These are phyloP conservation scores for Temnothorax rugatulus DNA, from an alignment of 2,888 invertebrate species.

Conservation along the genomic window DNA sequence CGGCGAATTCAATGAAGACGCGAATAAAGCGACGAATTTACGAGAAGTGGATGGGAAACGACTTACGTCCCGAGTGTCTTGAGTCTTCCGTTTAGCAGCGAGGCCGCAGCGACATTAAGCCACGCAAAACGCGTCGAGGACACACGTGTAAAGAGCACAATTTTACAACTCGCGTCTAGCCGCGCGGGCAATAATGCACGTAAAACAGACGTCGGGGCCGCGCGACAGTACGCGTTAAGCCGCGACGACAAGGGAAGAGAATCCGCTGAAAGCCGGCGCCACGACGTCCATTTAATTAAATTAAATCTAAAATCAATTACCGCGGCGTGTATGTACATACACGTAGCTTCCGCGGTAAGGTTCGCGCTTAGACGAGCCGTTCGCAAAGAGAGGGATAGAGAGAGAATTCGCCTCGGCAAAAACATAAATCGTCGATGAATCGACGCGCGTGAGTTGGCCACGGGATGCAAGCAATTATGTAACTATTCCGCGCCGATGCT, in stretches of 20 bases:
- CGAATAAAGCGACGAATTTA: constrained; percentile 34
- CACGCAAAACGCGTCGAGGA: constrained; percentile 16
- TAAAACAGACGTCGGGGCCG: not conserved
- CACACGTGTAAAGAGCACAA: constrained; percentile 19
- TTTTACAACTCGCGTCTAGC: constrained; percentile 27
- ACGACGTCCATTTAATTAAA: constrained; percentile 66
- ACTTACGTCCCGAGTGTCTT: not conserved
- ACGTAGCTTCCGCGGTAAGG: constrained; percentile 63
- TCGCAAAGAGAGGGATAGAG: constrained; percentile 7
- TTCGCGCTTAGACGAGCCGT: constrained; percentile 50
- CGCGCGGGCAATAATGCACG: constrained; percentile 6
- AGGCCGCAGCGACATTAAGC: not conserved
- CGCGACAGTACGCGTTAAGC: constrained; percentile 10
- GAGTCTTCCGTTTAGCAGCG: not conserved
- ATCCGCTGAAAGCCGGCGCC: constrained; percentile 63
- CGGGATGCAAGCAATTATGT: constrained; percentile 74
- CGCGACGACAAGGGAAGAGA: constrained; percentile 54
- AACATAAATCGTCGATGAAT: constrained; percentile 73
- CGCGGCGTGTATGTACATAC: not conserved
- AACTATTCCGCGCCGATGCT: constrained; percentile 71
- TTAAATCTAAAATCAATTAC: constrained; percentile 75
- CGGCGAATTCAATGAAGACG: not conserved
- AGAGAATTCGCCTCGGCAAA: constrained; percentile 60
- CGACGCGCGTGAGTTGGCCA: constrained; percentile 65
- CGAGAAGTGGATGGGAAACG: constrained; percentile 4